Evolutionary conservation across 2,113 vertebrate genomes (phyloP).

Genomic region (Catharus bicknelli): DNA sequence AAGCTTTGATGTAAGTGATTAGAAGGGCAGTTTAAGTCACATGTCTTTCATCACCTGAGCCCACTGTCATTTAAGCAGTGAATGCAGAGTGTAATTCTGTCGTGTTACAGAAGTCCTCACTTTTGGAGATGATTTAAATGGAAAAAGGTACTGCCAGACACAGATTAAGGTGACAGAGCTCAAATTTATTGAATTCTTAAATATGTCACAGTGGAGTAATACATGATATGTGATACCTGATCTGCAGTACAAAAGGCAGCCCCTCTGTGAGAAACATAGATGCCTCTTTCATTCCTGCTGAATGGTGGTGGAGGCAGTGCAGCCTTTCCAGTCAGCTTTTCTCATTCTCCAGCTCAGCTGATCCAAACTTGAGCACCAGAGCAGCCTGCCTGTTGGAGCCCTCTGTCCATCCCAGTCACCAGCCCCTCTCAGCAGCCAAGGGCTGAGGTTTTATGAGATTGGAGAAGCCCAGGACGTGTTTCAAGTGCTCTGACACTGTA

Average conservation of each 20-base stretch:
- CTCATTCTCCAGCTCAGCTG: neutral
- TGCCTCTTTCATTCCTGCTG: neutral
- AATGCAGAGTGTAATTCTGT: constrained; percentile 8
- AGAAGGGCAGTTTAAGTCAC: constrained; percentile 1
- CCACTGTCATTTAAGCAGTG: neutral
- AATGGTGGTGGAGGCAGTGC: neutral
- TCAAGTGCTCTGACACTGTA: neutral
- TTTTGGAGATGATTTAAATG: neutral
- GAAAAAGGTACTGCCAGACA: neutral
- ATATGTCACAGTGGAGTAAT: neutral
- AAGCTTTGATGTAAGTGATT: constrained; percentile 14
- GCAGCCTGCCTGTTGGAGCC: neutral
- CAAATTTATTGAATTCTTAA: constrained; percentile 5
- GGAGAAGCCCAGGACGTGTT: neutral
- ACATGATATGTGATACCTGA: neutral
- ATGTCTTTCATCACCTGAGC: neutral
- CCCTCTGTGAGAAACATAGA: neutral
- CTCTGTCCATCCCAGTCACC: neutral
- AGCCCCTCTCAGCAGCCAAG: neutral
- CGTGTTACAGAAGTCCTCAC: neutral
- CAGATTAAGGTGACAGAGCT: neutral
- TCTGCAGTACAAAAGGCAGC: neutral
- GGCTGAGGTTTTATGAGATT: neutral
- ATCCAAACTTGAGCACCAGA: neutral
- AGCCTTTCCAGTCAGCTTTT: neutral